Percentiles rank a stretch among this genome's conserved stretches.
These are phyloP conservation scores for Dendroctonus valens DNA, from an alignment of 1,140 invertebrate species.

Conservation along the genomic window DNA sequence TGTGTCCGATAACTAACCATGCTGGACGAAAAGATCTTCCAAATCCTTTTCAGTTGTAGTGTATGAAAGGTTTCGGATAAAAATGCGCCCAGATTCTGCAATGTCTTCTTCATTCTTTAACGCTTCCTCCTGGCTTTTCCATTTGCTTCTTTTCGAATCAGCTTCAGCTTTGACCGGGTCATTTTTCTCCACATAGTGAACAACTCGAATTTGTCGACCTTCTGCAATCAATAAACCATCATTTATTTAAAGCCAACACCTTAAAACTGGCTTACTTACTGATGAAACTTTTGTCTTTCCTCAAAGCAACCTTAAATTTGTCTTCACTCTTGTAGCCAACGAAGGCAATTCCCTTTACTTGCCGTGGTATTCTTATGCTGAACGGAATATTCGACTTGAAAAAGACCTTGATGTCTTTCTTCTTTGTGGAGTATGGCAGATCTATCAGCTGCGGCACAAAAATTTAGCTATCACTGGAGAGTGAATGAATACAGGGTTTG, in stretches of 20 bases:
- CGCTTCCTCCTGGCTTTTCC: conserved; percentile 68
- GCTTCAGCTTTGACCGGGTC: conserved; percentile 49
- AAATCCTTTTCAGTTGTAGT: conserved; percentile 86
- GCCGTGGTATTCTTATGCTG: conserved; percentile 76
- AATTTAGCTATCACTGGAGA: conserved; percentile 4
- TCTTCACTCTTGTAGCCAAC: conserved; percentile 84
- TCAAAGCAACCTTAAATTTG: conserved; percentile 76
- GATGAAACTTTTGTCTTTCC: conserved; percentile 84
- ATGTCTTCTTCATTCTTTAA: conserved; percentile 77
- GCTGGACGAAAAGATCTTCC: conserved; percentile 80
- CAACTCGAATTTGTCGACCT: conserved; percentile 65
- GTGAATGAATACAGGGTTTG: too few species aligned
- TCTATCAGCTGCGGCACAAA: conserved; percentile 46
- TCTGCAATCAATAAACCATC: conserved; percentile 48
- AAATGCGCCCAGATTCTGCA: conserved; percentile 90
- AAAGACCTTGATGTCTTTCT: conserved; percentile 81
- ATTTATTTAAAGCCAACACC: conserved; percentile 2
- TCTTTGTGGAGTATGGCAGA: conserved; percentile 69
- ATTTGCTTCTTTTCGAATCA: conserved; percentile 56
- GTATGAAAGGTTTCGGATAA: conserved; percentile 92
- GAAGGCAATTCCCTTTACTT: conserved; percentile 83
- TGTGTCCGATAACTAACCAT: conserved; percentile 58
- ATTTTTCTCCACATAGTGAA: conserved; percentile 61
- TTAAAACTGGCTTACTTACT: conserved; percentile 1
- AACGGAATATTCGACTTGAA: conserved; percentile 76